Conservation (phyloP, 2,797 vertebrate species). For the Crypturellus tataupa region DNA sequence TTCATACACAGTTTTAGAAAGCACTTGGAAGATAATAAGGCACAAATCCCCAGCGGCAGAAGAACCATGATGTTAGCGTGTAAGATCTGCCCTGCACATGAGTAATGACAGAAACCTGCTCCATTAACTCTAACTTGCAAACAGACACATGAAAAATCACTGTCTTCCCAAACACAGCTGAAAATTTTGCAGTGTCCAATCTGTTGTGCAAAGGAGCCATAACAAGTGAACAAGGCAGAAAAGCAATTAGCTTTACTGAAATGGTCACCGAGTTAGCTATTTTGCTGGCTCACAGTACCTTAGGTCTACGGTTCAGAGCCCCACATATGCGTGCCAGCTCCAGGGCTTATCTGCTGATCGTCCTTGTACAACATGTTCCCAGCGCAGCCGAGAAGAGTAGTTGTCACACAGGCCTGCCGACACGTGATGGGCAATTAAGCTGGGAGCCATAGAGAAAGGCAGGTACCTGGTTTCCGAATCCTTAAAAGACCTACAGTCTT, state of each 20-base stretch:
- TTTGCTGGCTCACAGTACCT: not conserved
- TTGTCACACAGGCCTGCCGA: not conserved
- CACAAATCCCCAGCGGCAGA: not conserved
- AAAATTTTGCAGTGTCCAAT: not conserved
- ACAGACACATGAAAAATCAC: not conserved
- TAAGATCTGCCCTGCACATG: not conserved
- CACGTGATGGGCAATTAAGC: not conserved
- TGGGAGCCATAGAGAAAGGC: not conserved
- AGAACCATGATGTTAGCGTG: not conserved
- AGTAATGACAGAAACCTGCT: not conserved
- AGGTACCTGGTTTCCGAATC: not conserved
- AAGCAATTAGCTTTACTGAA: not conserved
- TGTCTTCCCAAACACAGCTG: not conserved
- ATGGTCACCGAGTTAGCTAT: not conserved
- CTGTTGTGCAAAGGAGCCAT: not conserved
- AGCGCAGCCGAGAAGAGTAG: not conserved
- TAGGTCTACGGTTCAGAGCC: not conserved
- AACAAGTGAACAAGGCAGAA: not conserved
- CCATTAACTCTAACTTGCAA: not conserved
- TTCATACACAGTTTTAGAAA: not conserved
- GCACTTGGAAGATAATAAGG: not conserved
- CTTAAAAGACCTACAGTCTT: not conserved
- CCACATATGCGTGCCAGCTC: not conserved
- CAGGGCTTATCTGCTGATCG: not conserved
- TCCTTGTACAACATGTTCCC: not conserved